Conservation (phyloP, 2,888 invertebrate genomes). For the Phorcus lineatus region DNA sequence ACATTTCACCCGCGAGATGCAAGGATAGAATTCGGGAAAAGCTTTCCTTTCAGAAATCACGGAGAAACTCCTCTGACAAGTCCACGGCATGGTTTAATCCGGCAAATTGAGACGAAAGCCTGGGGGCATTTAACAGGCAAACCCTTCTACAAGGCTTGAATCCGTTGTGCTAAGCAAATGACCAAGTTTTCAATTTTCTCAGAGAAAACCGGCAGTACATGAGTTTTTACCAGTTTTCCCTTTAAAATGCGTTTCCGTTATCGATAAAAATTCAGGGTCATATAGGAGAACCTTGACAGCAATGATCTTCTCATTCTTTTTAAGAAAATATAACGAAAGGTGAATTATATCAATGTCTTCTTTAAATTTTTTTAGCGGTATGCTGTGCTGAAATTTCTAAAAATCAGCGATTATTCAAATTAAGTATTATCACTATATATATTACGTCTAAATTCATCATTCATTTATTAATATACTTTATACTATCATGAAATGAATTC, state of each 20-base stretch:
- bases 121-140: not conserved
- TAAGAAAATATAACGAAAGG: not conserved
- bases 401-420: not conserved
- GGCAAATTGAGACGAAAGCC: constrained; percentile 1
- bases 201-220: not conserved
- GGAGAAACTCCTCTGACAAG: not conserved
- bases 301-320: no score
- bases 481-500: no score
- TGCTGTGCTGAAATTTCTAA: not conserved
- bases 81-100: not conserved
- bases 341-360: not conserved
- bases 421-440: not conserved
- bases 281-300: no score
- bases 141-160: not conserved
- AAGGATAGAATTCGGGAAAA: not conserved
- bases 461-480: no score
- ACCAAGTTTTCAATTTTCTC: constrained; percentile 3
- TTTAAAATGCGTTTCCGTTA: not conserved
- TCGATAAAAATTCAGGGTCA: no score
- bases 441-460: no score
- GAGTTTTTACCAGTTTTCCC: not conserved
- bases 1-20: not conserved
- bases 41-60: constrained; percentile 12
- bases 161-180: not conserved
- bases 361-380: not conserved